Evolutionary conservation across 2,888 invertebrate species (phyloP).

Genomic region (Hoplodrina blanda): DNA sequence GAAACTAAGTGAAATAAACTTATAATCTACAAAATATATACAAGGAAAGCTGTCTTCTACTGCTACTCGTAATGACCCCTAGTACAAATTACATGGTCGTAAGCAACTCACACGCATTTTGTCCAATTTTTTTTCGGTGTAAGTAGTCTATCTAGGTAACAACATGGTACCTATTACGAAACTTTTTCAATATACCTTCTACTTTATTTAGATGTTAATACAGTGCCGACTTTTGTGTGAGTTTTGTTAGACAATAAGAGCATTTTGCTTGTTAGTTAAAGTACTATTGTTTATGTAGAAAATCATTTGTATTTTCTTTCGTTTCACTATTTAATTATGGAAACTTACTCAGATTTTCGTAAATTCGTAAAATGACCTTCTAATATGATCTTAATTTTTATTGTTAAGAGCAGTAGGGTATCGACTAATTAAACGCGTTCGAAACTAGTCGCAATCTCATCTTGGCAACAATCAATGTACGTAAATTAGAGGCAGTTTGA

Average conservation of each 20-base stretch:
- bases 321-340: background rate
- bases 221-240: background rate
- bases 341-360: background rate
- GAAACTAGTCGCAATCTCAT: no score
- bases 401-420: no score
- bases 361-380: background rate
- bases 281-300: background rate
- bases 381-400: no score
- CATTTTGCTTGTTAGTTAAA: background rate
- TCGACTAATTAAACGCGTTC: no score
- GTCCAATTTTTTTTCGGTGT: constrained; percentile 23
- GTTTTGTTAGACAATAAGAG: background rate
- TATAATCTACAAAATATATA: constrained; percentile 11
- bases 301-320: background rate
- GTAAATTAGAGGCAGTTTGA: no score
- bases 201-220: constrained; percentile 3
- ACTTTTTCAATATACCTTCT: constrained; percentile 23
- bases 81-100: constrained; percentile 31
- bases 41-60: constrained; percentile 8
- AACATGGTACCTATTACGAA: constrained; percentile 6
- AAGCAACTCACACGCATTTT: constrained; percentile 29
- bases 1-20: no score
- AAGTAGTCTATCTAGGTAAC: constrained; percentile 10
- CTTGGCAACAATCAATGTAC: no score
- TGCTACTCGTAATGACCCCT: constrained; percentile 12